Evolutionary conservation across 2,113 vertebrate genomes (phyloP).

Genomic region (Trachemys scripta): DNA sequence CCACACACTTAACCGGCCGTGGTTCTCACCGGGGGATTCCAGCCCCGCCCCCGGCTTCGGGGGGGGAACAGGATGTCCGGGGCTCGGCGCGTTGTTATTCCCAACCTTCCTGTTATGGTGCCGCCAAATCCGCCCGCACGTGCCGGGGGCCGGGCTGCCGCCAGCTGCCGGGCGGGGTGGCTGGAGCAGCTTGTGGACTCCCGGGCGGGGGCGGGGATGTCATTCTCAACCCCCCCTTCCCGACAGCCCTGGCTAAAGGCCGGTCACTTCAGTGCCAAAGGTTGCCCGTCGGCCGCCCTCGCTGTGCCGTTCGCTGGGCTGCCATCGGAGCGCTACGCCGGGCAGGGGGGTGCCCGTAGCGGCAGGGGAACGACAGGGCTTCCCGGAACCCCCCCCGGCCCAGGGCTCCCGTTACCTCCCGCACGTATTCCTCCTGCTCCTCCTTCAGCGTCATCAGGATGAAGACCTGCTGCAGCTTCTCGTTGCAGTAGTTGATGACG

Average conservation of each 20-base stretch:
- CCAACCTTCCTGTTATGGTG: slow-evolving; percentile 64
- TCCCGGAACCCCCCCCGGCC: rapidly evolving
- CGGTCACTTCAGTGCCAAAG: too few species aligned
- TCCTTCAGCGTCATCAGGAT: slow-evolving; percentile 85
- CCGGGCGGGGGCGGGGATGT: not conserved
- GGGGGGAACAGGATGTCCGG: slow-evolving; percentile 15
- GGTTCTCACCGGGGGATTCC: not conserved
- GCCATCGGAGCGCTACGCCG: too few species aligned
- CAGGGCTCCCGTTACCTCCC: slow-evolving; percentile 70
- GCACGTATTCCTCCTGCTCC: slow-evolving; percentile 84
- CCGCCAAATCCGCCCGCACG: not conserved
- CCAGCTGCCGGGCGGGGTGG: too few species aligned
- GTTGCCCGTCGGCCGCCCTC: too few species aligned
- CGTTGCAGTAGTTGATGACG: slow-evolving; percentile 88
- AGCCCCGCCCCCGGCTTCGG: not conserved
- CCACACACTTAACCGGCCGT: rapidly evolving
- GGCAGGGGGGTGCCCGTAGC: too few species aligned
- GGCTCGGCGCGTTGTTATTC: not conserved
- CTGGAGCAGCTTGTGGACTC: not conserved
- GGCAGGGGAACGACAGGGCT: rapidly evolving
- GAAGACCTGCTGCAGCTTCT: slow-evolving; percentile 88
- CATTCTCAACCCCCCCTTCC: not conserved
- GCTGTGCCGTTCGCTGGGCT: too few species aligned
- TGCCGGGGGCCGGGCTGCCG: not conserved
- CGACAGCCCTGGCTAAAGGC: too few species aligned